These are phyloP conservation scores for Aricia artaxerxes DNA, from an alignment of 2,888 invertebrate species.

Conservation along the genomic window DNA sequence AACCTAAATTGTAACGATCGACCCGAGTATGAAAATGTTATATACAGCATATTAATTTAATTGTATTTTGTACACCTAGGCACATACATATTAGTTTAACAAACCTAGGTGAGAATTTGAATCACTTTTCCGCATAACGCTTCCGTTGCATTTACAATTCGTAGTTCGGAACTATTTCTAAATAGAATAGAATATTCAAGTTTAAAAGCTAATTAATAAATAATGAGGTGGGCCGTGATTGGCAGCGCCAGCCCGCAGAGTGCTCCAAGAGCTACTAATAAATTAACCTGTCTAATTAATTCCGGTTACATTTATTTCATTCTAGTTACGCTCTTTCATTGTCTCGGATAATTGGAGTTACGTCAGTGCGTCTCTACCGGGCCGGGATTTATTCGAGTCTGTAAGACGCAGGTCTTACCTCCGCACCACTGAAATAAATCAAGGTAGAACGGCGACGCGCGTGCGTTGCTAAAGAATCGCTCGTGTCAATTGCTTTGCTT, in stretches of 20 bases:
- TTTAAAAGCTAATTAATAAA: conserved; percentile 20
- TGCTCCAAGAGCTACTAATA: not conserved
- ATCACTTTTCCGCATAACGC: not conserved
- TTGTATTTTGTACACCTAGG: too few species aligned
- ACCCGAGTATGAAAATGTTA: too few species aligned
- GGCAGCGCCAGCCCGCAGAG: not conserved
- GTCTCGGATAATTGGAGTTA: conserved; percentile 3
- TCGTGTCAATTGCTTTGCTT: too few species aligned
- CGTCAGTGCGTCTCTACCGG: not conserved
- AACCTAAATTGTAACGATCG: too few species aligned
- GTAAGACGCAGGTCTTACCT: too few species aligned
- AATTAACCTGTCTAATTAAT: conserved; percentile 26
- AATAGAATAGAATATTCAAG: conserved; percentile 14
- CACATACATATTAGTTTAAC: too few species aligned
- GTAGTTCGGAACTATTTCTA: not conserved
- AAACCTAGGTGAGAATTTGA: too few species aligned
- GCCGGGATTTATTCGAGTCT: not conserved
- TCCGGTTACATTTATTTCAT: conserved; percentile 6
- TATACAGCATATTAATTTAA: too few species aligned
- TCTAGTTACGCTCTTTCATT: conserved; percentile 6
- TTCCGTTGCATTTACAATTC: not conserved
- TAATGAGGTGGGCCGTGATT: conserved; percentile 18
- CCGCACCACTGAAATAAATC: too few species aligned
- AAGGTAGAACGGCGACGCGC: too few species aligned
- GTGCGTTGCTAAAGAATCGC: too few species aligned